Evolutionary conservation across 2,888 invertebrate genomes (phyloP).

Genomic region (Nomada flava): DNA sequence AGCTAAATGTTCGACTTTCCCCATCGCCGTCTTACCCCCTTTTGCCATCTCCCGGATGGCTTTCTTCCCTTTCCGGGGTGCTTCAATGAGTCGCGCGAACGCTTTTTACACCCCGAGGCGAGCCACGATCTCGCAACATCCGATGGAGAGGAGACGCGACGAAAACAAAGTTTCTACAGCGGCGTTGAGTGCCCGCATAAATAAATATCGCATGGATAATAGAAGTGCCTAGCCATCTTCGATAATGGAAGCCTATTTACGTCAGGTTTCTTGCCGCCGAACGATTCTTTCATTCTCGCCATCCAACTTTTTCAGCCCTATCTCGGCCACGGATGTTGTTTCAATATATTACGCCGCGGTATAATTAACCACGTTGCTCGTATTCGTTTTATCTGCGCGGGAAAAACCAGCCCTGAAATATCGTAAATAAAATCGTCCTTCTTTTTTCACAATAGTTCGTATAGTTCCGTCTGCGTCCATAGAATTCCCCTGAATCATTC

Average conservation of each 20-base stretch:
- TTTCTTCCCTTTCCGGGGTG: background rate
- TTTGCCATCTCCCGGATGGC: background rate
- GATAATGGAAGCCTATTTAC: conserved; percentile 74
- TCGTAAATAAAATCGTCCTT: too few relatives aligned
- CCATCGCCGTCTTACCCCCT: too few relatives aligned
- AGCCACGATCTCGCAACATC: conserved; percentile 3
- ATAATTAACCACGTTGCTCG: conserved; percentile 65
- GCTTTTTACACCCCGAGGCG: conserved; percentile 13
- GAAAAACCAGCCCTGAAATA: too few relatives aligned
- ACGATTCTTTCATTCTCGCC: conserved; percentile 27
- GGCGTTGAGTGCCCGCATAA: conserved; percentile 46
- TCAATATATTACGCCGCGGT: conserved; percentile 66
- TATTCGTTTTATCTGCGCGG: too few relatives aligned
- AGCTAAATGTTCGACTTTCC: conserved; percentile 18
- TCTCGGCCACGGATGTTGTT: conserved; percentile 63
- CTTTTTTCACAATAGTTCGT: too few relatives aligned
- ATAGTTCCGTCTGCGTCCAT: too few relatives aligned
- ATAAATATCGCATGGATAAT: conserved; percentile 62
- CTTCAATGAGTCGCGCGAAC: conserved; percentile 22
- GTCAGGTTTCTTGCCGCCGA: conserved; percentile 48
- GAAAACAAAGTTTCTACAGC: conserved; percentile 22
- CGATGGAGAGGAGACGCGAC: background rate
- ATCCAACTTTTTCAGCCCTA: conserved; percentile 48
- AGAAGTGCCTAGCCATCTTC: conserved; percentile 64
- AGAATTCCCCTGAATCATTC: background rate